These are phyloP conservation scores for Serranochromis macrocephalus DNA, from an alignment of 2,113 vertebrate species.

Conservation along the genomic window DNA sequence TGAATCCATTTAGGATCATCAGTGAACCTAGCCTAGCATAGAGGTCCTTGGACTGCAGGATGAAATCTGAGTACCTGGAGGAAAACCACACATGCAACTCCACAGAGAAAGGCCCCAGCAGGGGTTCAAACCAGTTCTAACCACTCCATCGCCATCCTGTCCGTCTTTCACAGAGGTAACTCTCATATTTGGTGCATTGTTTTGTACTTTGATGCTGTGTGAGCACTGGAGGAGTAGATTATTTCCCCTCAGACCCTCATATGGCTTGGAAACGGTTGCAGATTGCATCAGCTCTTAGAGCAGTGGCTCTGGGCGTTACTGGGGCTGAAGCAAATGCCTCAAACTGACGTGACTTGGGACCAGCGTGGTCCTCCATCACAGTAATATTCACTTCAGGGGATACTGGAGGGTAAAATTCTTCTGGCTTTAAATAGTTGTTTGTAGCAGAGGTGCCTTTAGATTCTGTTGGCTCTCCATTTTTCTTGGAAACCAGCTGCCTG, in stretches of 20 bases:
- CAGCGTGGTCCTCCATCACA: neutral
- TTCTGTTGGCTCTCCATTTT: neutral
- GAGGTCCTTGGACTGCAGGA: neutral
- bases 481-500: neutral
- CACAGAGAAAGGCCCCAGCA: neutral
- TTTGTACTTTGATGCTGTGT: neutral
- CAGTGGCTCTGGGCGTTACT: neutral
- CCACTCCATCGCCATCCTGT: neutral
- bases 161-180: neutral
- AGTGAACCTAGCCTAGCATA: neutral
- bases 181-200: neutral
- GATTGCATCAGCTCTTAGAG: neutral
- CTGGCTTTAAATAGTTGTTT: neutral
- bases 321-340: neutral
- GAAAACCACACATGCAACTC: neutral
- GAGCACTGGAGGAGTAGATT: neutral
- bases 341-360: neutral
- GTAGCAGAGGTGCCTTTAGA: neutral
- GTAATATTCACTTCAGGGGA: neutral
- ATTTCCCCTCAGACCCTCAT: neutral
- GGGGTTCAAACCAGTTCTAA: neutral
- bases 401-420: neutral
- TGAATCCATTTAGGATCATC: neutral
- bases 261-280: neutral
- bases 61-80: rapidly evolving